Evolutionary conservation across 2,797 vertebrate species (phyloP), one percentile per base, ranked within the genome.

Genomic region (Malurus leucopterus): DNA sequence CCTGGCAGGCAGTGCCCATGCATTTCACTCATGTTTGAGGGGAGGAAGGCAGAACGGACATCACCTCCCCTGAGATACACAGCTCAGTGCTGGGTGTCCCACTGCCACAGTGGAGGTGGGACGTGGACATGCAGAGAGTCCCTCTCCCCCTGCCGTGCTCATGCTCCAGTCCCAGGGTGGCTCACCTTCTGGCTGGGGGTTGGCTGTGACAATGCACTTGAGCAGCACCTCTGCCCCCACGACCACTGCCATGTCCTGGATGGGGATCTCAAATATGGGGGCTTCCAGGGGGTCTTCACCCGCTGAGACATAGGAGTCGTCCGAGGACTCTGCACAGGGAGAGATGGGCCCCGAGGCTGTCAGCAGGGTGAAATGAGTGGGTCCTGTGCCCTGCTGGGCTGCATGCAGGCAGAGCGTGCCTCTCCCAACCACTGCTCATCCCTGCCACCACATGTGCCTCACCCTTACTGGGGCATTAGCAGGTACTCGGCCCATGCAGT

Each of bases 291-390:
- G 98, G 69, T 99, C 99, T 93, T 99, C 99, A 81, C 97, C 99
- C 32, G 99, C 99, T 30, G 99, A 99, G 86, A 99, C 98, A 2
- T 99, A 99, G 24, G 99, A 99, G 94, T 99, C 99, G 3, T 99
- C 99, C 0, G 99, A 99, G 53, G 99, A 99, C 96, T 99, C 99
- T 99, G 96, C 74, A 69, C 24, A 21, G 89, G 86, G 84, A 96
- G 70, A 95, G 65, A 85, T 1, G 22, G 40, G 43, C 17, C 73
- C 54, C 27, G 0, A 6, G 36, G 63, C 46, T 55, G 15, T 90
- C 74, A 93, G 65, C 2, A 2, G 27, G n/a, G 27, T 30, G 40
- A 24, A 22, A 1, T 8, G 4, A 50, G 11, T 1, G 1, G 38
- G 3, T 22, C 26, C 53, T 19, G 38, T 43, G 47, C 71, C 24